phyloP scores from a whole-genome alignment of 2,888 invertebrate species.

The Habroteleia sp. region DNA sequence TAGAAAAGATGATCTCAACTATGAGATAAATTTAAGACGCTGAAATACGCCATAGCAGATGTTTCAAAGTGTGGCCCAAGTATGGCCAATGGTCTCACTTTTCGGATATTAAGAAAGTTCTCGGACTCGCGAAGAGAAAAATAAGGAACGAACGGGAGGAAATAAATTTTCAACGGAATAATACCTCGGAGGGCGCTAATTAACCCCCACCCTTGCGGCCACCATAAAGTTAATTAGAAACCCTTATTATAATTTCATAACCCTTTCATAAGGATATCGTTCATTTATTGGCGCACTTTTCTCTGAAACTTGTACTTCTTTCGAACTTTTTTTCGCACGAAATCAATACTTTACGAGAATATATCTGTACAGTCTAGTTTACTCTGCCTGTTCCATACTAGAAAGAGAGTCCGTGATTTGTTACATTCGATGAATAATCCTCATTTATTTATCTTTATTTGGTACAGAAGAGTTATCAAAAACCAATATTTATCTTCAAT shows the following conservation, averaged over 20 bases:
- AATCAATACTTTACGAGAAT: constrained; percentile 32
- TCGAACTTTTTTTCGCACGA: constrained; percentile 9
- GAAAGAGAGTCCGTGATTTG: too few species aligned
- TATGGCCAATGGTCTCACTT: constrained; percentile 36
- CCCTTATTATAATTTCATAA: constrained; percentile 47
- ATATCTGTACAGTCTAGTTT: background rate
- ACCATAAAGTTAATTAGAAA: constrained; percentile 39
- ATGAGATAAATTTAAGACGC: constrained; percentile 31
- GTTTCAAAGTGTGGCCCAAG: constrained; percentile 31
- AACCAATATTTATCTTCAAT: too few species aligned
- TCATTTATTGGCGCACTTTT: constrained; percentile 12
- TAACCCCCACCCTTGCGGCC: constrained; percentile 31
- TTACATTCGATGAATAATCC: too few species aligned
- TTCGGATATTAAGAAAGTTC: constrained; percentile 45
- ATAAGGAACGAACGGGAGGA: background rate
- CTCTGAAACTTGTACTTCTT: constrained; percentile 1
- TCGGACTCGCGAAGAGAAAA: background rate
- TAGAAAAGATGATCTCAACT: constrained; percentile 44
- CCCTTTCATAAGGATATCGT: constrained; percentile 16
- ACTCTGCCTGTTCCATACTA: background rate
- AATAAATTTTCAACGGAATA: constrained; percentile 16
- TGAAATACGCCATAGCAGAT: constrained; percentile 34
- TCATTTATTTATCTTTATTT: too few species aligned
- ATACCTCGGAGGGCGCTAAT: constrained; percentile 19
- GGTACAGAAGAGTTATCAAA: too few species aligned